Evolutionary conservation across 2,113 vertebrate genomes (phyloP).

Genomic region (Anolis sagrei): DNA sequence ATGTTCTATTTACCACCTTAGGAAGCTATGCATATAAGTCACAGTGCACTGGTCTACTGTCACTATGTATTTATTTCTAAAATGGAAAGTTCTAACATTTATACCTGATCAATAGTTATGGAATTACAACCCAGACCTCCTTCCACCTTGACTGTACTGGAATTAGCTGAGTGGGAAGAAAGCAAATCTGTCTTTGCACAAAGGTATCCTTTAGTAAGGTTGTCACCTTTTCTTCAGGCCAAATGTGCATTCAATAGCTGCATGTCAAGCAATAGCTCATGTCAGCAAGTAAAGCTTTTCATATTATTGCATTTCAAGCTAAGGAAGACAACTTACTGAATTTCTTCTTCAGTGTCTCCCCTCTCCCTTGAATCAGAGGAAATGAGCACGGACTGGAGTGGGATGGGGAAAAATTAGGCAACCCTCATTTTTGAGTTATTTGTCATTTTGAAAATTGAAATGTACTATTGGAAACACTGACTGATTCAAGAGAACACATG

Average conservation of each 20-base stretch:
- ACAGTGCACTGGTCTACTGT: neutral
- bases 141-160: neutral
- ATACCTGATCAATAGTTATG: neutral
- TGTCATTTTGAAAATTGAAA: neutral
- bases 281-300: neutral
- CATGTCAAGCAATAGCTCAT: neutral
- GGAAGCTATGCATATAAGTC: neutral
- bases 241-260: neutral
- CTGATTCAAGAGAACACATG: neutral
- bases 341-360: neutral
- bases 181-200: neutral
- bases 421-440: neutral
- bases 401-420: neutral
- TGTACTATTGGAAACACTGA: neutral
- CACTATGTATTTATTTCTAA: neutral
- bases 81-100: neutral
- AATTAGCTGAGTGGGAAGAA: neutral
- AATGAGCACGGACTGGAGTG: neutral
- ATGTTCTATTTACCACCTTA: neutral
- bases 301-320: neutral
- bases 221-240: neutral
- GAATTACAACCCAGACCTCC: neutral
- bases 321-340: neutral
- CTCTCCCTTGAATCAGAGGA: neutral
- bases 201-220: neutral